phyloP scores from a whole-genome alignment of 2,797 vertebrate species.

The Tadarida brasiliensis region DNA sequence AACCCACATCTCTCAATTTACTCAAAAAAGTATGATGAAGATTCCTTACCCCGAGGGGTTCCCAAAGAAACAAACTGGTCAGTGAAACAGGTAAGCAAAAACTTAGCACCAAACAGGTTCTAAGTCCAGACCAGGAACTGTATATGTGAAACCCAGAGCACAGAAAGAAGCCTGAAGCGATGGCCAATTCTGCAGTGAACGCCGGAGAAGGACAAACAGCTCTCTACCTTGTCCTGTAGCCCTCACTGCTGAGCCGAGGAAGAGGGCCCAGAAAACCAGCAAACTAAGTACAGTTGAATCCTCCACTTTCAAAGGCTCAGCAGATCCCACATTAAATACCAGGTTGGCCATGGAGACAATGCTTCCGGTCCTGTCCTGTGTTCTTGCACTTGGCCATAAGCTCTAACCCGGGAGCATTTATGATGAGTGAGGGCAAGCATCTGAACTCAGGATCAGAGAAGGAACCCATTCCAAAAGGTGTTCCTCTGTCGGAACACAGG shows the following conservation, averaged over 20 bases:
- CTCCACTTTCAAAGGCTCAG: not conserved
- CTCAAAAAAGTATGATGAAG: not conserved
- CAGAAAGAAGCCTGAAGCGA: not conserved
- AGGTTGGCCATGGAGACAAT: not conserved
- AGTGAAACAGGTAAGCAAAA: not conserved
- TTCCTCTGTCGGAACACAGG: not conserved
- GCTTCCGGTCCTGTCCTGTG: not conserved
- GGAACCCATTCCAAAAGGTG: not conserved
- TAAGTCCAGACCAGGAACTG: not conserved
- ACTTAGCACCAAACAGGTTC: not conserved
- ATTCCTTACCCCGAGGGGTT: not conserved
- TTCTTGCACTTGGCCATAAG: slow-evolving; percentile 19
- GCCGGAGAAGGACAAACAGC: not conserved
- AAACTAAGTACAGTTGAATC: not conserved
- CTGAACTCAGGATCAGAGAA: not conserved
- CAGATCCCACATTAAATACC: not conserved
- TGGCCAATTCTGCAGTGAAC: not conserved
- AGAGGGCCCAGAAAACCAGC: not conserved
- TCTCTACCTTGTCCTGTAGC: not conserved
- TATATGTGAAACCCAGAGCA: not conserved
- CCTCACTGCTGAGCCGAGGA: not conserved
- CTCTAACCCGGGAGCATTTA: not conserved
- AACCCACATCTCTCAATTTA: not conserved
- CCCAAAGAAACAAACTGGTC: not conserved
- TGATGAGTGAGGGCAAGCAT: not conserved